These are phyloP conservation scores for Australoheros facetus DNA, from an alignment of 2,797 vertebrate species.

Conservation along the genomic window DNA sequence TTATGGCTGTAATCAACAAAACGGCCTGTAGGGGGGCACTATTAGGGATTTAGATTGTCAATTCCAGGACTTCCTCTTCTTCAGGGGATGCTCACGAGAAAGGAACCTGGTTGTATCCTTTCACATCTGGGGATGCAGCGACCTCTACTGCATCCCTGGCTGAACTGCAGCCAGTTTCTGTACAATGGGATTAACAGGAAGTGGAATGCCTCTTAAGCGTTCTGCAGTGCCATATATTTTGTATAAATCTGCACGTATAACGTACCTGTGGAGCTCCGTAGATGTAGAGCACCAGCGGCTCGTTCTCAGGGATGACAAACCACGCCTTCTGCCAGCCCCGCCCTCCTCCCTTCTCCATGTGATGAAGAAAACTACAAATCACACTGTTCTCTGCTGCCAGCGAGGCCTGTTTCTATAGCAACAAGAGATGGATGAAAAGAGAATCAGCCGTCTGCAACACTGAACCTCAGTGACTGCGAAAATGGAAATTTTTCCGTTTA, in stretches of 20 bases:
- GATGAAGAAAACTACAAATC: slow-evolving; percentile 90
- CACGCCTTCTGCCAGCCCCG: slow-evolving; percentile 92
- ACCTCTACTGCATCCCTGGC: rapidly evolving
- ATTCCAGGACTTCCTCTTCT: background rate
- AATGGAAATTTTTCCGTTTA: no score
- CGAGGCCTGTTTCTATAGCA: slow-evolving; percentile 88
- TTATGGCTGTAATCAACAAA: background rate
- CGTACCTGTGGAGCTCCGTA: slow-evolving; percentile 92
- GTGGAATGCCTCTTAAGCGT: background rate
- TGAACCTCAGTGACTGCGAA: background rate
- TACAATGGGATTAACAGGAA: background rate
- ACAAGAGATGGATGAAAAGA: background rate
- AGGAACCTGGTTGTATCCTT: background rate
- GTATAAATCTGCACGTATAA: rapidly evolving
- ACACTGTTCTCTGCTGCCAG: slow-evolving; percentile 91
- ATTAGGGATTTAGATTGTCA: background rate
- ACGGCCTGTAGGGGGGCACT: background rate
- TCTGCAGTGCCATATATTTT: rapidly evolving
- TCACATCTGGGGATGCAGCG: background rate
- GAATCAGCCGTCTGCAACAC: background rate
- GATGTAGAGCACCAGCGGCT: slow-evolving; percentile 91
- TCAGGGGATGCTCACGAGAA: background rate
- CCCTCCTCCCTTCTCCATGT: slow-evolving; percentile 90
- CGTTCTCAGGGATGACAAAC: slow-evolving; percentile 91
- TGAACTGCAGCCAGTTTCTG: background rate